Percentiles rank a stretch among this genome's conserved stretches.
phyloP scores from a whole-genome alignment of 2,113 vertebrate species.

The Passer montanus region DNA sequence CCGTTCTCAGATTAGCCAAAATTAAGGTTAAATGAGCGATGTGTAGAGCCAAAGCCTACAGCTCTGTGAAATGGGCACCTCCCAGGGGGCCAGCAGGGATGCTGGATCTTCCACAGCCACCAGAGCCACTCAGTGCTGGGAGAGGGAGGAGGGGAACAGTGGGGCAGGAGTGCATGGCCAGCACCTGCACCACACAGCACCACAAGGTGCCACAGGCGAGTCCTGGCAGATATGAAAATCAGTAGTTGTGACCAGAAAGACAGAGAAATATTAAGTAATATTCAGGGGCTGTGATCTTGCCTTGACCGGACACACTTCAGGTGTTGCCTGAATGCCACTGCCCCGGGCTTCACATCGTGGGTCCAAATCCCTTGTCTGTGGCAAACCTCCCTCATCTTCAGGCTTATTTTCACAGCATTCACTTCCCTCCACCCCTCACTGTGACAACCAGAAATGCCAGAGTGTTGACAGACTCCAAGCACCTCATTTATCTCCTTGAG shows the following conservation, averaged over 20 bases:
- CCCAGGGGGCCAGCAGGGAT: background rate
- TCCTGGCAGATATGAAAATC: background rate
- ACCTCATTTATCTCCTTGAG: background rate
- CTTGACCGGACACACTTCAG: background rate
- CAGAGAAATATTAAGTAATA: background rate
- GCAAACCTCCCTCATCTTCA: background rate
- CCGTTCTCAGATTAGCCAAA: background rate
- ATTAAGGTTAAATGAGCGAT: background rate
- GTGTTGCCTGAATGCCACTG: background rate
- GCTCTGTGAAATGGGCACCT: background rate
- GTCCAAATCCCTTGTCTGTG: background rate
- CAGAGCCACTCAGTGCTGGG: background rate
- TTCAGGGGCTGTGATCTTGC: background rate
- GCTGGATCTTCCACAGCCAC: background rate
- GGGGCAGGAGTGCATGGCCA: background rate
- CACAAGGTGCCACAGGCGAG: background rate
- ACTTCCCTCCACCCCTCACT: background rate
- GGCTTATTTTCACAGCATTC: background rate
- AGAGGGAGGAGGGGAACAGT: background rate
- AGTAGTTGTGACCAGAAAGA: background rate
- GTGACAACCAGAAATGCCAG: background rate
- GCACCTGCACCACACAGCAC: background rate
- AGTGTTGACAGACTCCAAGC: background rate
- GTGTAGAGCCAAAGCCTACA: background rate
- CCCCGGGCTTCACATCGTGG: fast-evolving